A percentile compares a stretch with the other conserved stretches of the same genome.
These are phyloP conservation scores for Drosophila sucinea DNA, from an alignment of 1,140 invertebrate species.

Conservation along the genomic window DNA sequence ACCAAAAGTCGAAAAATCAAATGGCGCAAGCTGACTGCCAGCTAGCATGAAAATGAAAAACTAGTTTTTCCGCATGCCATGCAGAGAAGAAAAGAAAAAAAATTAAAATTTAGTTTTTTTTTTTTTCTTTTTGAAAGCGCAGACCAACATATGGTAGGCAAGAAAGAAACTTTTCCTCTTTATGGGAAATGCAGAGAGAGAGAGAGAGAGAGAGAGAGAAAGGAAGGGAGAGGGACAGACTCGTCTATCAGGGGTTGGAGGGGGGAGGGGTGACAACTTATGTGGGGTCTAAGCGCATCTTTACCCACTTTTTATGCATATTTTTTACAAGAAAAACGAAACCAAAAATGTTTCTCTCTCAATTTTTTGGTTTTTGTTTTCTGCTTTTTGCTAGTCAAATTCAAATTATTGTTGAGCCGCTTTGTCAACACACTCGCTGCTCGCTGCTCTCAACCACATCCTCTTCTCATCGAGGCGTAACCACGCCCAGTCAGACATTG, in stretches of 20 bases:
- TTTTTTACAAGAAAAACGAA: neutral
- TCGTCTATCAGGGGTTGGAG: conserved; percentile 39
- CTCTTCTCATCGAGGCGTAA: conserved; percentile 5
- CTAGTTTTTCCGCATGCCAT: conserved; percentile 76
- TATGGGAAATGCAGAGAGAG: neutral
- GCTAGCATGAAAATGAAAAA: conserved; percentile 67
- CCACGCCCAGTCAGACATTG: conserved; percentile 10
- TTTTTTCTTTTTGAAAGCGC: conserved; percentile 37
- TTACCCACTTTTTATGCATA: conserved; percentile 71
- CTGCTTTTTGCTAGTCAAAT: conserved; percentile 18
- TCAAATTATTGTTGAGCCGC: conserved; percentile 54
- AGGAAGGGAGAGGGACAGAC: neutral
- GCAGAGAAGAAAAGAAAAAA: conserved; percentile 56
- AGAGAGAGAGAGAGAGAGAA: neutral
- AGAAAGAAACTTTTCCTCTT: conserved; percentile 67
- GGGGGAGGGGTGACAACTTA: neutral
- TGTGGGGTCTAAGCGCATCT: conserved; percentile 62
- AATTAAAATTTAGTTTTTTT: conserved; percentile 43
- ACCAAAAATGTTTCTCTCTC: no score
- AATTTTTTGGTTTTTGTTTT: neutral
- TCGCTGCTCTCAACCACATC: neutral
- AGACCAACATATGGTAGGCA: conserved; percentile 33
- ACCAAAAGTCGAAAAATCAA: conserved; percentile 50
- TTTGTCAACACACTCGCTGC: conserved; percentile 4
- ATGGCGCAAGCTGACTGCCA: conserved; percentile 42